Evolutionary conservation across 2,888 invertebrate genomes (phyloP).

Genomic region (Drosophila algonquin): DNA sequence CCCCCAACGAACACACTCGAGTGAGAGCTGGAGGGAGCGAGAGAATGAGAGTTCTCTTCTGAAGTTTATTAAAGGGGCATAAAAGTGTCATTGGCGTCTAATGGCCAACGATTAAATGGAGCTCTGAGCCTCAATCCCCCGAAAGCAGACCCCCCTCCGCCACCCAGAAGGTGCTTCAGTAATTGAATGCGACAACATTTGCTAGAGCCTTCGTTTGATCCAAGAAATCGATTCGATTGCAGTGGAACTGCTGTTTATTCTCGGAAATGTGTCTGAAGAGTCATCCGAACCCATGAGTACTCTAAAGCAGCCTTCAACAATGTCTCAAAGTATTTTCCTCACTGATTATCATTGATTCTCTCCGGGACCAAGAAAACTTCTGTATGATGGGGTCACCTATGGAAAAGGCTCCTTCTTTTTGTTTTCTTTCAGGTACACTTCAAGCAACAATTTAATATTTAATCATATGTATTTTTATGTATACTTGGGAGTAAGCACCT

Average conservation of each 20-base stretch:
- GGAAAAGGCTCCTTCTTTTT: no score
- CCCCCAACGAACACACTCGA: neutral
- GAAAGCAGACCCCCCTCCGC: neutral
- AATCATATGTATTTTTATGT: no score
- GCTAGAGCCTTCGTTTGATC: no score
- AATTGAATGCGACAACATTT: constrained; percentile 5
- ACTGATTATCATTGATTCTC: no score
- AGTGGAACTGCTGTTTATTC: no score
- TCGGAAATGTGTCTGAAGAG: no score
- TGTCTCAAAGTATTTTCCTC: no score
- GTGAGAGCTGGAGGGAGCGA: neutral
- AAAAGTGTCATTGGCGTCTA: constrained; percentile 79
- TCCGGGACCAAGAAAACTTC: neutral
- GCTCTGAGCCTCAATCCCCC: constrained; percentile 43
- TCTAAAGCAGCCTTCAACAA: neutral
- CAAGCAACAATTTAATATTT: no score
- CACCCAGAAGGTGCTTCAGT: constrained; percentile 10
- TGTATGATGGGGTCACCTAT: no score
- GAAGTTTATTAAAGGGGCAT: constrained; percentile 80
- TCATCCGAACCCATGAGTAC: neutral
- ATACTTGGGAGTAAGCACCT: no score
- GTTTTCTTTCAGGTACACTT: no score
- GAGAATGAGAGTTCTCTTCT: constrained; percentile 18
- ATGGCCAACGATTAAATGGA: constrained; percentile 71
- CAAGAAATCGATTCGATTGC: no score